These are phyloP conservation scores for Calosoma granatense DNA, from an alignment of 1,140 invertebrate species.

Conservation along the genomic window DNA sequence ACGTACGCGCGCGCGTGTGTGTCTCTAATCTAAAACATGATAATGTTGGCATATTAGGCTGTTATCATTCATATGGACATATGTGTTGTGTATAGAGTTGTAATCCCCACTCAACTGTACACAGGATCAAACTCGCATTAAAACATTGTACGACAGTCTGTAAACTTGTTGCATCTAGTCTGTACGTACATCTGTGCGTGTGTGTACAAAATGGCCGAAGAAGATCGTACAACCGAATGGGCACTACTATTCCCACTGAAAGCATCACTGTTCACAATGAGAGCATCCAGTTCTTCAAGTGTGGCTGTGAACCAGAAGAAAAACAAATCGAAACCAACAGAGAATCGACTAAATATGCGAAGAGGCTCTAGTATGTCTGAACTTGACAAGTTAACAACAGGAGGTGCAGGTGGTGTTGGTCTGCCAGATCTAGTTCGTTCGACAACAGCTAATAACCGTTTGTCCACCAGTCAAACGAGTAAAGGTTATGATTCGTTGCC, in stretches of 20 bases:
- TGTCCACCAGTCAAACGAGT: conserved; percentile 26
- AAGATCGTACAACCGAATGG: conserved; percentile 41
- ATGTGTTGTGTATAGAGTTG: neutral
- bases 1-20: too few relatives aligned
- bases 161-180: too few relatives aligned
- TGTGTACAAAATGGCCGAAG: conserved; percentile 9
- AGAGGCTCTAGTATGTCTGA: conserved; percentile 62
- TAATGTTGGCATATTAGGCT: neutral
- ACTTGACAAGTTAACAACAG: conserved; percentile 47
- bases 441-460: conserved; percentile 33
- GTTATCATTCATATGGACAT: neutral
- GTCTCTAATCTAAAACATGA: neutral
- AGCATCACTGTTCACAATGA: conserved; percentile 46
- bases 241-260: conserved; percentile 49
- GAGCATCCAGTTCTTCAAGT: conserved; percentile 41
- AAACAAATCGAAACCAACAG: conserved; percentile 4
- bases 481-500: conserved; percentile 40
- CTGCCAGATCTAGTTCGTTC: conserved; percentile 40
- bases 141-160: neutral
- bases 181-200: neutral
- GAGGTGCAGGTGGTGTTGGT: too few relatives aligned
- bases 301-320: conserved; percentile 18
- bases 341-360: conserved; percentile 41
- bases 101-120: neutral
- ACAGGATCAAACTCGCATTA: conserved; percentile 3